A percentile compares a stretch with the other conserved stretches of the same genome.
These are phyloP conservation scores for Percina caprodes DNA, from an alignment of 2,113 vertebrate genomes.

Conservation along the genomic window DNA sequence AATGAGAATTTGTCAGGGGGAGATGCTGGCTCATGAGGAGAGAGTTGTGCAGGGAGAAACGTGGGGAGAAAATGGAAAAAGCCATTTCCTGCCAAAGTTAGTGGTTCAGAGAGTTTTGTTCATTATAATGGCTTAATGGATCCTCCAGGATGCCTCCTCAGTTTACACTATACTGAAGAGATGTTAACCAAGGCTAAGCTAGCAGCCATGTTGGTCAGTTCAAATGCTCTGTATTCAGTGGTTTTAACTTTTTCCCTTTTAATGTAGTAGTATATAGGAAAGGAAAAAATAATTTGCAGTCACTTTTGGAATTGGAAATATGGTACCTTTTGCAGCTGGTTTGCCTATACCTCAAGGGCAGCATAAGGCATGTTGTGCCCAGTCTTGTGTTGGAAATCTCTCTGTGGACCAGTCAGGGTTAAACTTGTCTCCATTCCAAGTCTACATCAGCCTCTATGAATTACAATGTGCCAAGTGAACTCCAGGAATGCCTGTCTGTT, in stretches of 20 bases:
- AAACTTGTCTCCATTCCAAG: slow-evolving; percentile 46
- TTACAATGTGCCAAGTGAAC: slow-evolving; percentile 58
- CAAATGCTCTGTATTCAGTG: slow-evolving; percentile 33
- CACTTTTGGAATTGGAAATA: slow-evolving; percentile 58
- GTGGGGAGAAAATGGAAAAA: slow-evolving; percentile 82
- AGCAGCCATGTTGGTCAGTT: slow-evolving; percentile 53
- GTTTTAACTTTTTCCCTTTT: slow-evolving; percentile 58
- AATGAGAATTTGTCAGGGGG: slow-evolving; percentile 62
- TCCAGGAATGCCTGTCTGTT: slow-evolving; percentile 66
- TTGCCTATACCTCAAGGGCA: slow-evolving; percentile 54
- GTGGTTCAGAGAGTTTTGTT: slow-evolving; percentile 80
- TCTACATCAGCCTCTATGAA: slow-evolving; percentile 48
- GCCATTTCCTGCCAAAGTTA: slow-evolving; percentile 81
- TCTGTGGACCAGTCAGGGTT: slow-evolving; percentile 49
- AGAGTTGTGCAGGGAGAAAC: slow-evolving; percentile 68
- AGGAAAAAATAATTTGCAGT: slow-evolving; percentile 52
- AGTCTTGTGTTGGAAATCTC: slow-evolving; percentile 31
- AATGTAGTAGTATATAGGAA: slow-evolving; percentile 29
- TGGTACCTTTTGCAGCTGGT: slow-evolving; percentile 24
- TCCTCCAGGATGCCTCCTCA: slow-evolving; percentile 82
- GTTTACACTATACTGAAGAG: slow-evolving; percentile 70
- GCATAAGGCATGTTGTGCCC: slow-evolving; percentile 27
- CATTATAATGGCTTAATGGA: slow-evolving; percentile 82
- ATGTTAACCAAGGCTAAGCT: slow-evolving; percentile 71
- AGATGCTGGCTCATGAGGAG: slow-evolving; percentile 64